Conservation (phyloP, 2,797 vertebrate genomes). For the Acanthopagrus latus region DNA sequence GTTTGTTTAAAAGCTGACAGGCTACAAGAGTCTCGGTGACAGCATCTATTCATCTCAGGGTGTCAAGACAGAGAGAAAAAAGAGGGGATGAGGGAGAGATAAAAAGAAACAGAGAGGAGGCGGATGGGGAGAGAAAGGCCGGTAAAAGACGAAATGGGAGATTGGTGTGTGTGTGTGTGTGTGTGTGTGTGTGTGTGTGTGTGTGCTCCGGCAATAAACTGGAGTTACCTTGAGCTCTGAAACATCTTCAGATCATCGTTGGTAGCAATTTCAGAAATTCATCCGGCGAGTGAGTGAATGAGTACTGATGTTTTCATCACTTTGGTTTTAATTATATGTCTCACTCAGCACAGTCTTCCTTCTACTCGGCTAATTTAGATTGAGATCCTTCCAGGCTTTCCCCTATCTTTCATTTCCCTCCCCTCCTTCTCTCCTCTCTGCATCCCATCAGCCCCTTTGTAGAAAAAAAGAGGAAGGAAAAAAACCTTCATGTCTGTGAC, state of each 20-base stretch:
- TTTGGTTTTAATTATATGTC: conserved; percentile 85
- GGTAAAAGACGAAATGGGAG: conserved; percentile 37
- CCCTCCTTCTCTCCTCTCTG: conserved; percentile 83
- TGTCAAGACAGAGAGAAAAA: conserved; percentile 68
- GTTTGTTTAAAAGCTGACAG: conserved; percentile 86
- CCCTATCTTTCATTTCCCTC: conserved; percentile 86
- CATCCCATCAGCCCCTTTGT: conserved; percentile 86
- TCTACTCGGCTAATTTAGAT: conserved; percentile 88
- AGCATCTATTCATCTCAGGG: conserved; percentile 83
- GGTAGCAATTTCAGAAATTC: conserved; percentile 69
- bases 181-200: not conserved
- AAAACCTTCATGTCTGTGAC: conserved; percentile 87
- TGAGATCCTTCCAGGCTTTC: conserved; percentile 87
- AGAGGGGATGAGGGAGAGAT: conserved; percentile 54
- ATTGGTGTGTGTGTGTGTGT: conserved; percentile 23
- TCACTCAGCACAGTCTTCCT: conserved; percentile 84
- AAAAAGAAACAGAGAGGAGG: conserved; percentile 50
- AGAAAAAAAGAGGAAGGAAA: conserved; percentile 74
- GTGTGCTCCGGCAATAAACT: conserved; percentile 33
- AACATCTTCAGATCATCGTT: conserved; percentile 65
- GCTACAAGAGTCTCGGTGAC: conserved; percentile 84
- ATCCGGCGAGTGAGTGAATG: conserved; percentile 71
- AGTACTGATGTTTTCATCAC: conserved; percentile 84
- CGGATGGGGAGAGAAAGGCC: conserved; percentile 45
- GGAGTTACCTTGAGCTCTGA: conserved; percentile 73